These are phyloP conservation scores for Oceanodroma leucorhoa DNA, from an alignment of 2,797 vertebrate genomes.

Conservation along the genomic window DNA sequence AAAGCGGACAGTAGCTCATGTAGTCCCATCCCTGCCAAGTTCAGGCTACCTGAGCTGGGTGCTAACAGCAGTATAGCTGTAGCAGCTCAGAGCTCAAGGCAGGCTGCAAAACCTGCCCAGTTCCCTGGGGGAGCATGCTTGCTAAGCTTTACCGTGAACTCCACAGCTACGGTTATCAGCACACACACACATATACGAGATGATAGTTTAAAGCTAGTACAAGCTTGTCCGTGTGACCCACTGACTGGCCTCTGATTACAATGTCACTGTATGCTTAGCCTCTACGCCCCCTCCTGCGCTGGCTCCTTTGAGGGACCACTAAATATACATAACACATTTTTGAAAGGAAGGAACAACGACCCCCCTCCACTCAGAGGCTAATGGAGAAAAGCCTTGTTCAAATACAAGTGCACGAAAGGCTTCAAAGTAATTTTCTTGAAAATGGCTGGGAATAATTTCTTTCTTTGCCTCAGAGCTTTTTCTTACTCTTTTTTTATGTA, in stretches of 20 bases:
- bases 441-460: background rate
- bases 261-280: background rate
- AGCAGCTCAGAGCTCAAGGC: background rate
- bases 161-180: background rate
- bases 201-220: background rate
- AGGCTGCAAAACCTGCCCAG: background rate
- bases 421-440: background rate
- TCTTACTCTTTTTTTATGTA: background rate
- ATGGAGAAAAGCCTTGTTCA: constrained; percentile 16
- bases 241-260: background rate
- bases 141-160: background rate
- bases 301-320: background rate
- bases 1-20: accelerated
- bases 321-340: background rate
- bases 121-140: background rate
- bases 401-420: background rate
- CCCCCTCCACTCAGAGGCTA: background rate
- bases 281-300: background rate
- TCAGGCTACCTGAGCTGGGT: background rate
- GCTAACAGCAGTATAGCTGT: background rate
- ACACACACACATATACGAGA: background rate
- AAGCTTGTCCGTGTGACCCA: background rate
- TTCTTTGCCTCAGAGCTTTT: background rate
- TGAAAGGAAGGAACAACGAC: background rate
- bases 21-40: background rate